Conservation (phyloP, 64 coral and sea anemone genomes). For the Astreopora myriophthalma region DNA sequence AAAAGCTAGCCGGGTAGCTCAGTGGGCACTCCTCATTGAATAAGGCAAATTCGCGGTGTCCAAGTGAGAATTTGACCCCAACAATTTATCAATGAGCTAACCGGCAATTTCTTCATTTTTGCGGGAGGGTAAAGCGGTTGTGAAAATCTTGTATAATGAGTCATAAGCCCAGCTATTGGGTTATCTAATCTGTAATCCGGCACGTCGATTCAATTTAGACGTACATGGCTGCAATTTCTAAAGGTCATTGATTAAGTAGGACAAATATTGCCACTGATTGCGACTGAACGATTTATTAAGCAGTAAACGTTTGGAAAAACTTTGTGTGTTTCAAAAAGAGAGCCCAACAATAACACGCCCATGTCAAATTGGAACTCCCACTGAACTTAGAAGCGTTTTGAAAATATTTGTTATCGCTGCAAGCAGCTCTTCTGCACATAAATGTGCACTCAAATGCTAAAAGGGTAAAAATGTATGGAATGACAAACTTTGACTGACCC, state of each 20-base stretch:
- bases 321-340: background rate
- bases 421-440: background rate
- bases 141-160: background rate
- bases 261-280: background rate
- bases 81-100: background rate
- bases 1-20: background rate
- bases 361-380: background rate
- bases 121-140: background rate
- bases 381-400: background rate
- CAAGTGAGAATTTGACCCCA: background rate
- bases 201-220: background rate
- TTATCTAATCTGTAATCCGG: background rate
- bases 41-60: background rate
- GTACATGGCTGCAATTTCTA: background rate
- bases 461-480: background rate
- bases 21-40: background rate
- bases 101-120: constrained; percentile 4
- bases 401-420: background rate
- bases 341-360: background rate
- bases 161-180: background rate
- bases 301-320: background rate
- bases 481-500: background rate
- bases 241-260: background rate
- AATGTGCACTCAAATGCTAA: background rate
- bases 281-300: background rate